Evolutionary conservation across 2,888 invertebrate species (phyloP).

Genomic region (Microchrysa polita): DNA sequence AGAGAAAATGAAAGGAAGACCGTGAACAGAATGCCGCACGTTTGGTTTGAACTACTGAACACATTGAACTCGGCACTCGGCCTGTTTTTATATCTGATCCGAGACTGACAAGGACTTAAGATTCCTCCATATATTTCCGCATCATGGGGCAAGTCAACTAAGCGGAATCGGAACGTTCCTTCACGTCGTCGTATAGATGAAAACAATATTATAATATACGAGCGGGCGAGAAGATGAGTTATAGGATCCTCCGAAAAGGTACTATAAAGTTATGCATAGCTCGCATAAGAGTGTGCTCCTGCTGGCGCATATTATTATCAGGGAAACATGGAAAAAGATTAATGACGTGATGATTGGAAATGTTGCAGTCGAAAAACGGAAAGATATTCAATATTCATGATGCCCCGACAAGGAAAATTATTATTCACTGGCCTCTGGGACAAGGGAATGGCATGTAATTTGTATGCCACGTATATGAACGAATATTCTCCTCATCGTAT

Average conservation of each 20-base stretch:
- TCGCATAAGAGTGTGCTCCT: background rate
- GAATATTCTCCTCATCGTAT: too few relatives aligned
- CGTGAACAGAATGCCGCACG: background rate
- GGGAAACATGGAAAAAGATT: conserved; percentile 31
- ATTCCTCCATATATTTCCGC: background rate
- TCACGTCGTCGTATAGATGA: too few relatives aligned
- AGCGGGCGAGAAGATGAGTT: background rate
- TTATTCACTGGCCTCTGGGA: too few relatives aligned
- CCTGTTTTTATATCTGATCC: conserved; percentile 7
- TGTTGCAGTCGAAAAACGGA: conserved; percentile 8
- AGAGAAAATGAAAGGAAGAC: background rate
- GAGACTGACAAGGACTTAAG: conserved; percentile 15
- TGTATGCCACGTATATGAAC: background rate
- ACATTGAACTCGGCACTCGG: background rate
- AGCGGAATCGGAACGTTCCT: background rate
- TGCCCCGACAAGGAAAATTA: background rate
- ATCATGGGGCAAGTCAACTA: background rate
- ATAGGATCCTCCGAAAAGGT: background rate
- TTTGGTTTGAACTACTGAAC: too few relatives aligned
- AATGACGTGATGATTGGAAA: conserved; percentile 32
- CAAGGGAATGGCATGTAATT: conserved; percentile 1
- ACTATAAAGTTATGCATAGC: background rate
- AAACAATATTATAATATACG: too few relatives aligned
- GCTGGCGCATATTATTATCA: conserved; percentile 9
- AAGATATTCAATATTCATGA: conserved; percentile 39